A percentile compares a stretch with the other conserved stretches of the same genome.
Conservation (phyloP, 2,113 vertebrate species). For the Trinectes maculatus region DNA sequence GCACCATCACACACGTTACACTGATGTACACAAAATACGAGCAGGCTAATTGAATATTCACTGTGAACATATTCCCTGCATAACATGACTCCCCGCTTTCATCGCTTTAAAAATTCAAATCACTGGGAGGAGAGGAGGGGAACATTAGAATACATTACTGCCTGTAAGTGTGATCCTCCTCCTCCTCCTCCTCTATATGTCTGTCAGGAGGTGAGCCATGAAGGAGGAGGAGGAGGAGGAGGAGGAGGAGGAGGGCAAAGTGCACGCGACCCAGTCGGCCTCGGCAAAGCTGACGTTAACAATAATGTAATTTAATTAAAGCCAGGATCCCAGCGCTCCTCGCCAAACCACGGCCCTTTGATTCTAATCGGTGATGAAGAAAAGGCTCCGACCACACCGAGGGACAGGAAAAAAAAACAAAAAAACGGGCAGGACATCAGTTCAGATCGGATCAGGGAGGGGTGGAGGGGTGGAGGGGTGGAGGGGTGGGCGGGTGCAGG, state of each 20-base stretch:
- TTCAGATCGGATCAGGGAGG: constrained; percentile 64
- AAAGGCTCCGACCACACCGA: constrained; percentile 65
- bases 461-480: neutral
- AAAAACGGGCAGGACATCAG: constrained; percentile 74
- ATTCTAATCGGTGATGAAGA: constrained; percentile 82
- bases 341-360: constrained; percentile 55
- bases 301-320: constrained; percentile 87
- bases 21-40: constrained; percentile 60
- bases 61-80: constrained; percentile 78
- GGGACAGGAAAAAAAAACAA: constrained; percentile 34
- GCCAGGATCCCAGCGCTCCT: constrained; percentile 63
- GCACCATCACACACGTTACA: constrained; percentile 19
- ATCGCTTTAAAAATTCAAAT: constrained; percentile 78
- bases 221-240: constrained; percentile 38
- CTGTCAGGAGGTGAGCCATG: constrained; percentile 69
- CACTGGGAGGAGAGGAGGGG: constrained; percentile 54
- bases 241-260: constrained; percentile 60
- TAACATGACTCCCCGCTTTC: constrained; percentile 61
- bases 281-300: constrained; percentile 81
- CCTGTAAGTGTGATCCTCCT: constrained; percentile 43
- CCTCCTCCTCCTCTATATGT: constrained; percentile 52
- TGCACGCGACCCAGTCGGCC: constrained; percentile 58
- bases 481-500: constrained; percentile 57
- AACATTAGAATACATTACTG: constrained; percentile 79
- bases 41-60: constrained; percentile 74